Conservation (phyloP, 2,113 vertebrate genomes). For the Rallus limicola region DNA sequence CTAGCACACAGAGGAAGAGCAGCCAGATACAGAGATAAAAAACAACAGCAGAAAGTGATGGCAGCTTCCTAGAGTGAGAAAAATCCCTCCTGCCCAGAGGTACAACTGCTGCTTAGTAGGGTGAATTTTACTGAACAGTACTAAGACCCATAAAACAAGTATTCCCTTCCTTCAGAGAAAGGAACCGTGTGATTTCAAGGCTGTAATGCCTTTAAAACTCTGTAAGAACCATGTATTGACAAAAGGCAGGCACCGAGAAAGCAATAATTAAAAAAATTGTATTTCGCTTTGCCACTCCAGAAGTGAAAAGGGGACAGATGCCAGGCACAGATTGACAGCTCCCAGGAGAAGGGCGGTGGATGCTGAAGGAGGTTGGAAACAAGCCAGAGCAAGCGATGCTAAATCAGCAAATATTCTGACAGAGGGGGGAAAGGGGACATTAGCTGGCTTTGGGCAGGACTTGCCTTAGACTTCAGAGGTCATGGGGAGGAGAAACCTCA, state of each 20-base stretch:
- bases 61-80: neutral
- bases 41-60: fast-evolving
- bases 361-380: neutral
- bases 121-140: neutral
- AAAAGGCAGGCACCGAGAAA: neutral
- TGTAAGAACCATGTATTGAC: neutral
- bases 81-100: neutral
- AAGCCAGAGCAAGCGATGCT: neutral
- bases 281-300: neutral
- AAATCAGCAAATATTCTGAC: neutral
- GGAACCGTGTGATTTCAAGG: neutral
- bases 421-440: neutral
- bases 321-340: neutral
- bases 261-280: neutral
- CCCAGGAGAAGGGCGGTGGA: neutral
- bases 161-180: neutral
- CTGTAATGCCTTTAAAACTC: neutral
- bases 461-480: neutral
- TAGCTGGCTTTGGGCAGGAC: fast-evolving
- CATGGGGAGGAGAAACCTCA: neutral
- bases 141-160: neutral
- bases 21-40: neutral
- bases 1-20: neutral
- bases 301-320: neutral
- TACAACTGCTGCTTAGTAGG: neutral